A percentile compares a stretch with the other conserved stretches of the same genome.
Conservation (phyloP, 2,113 vertebrate species). For the Myrmecobius fasciatus region DNA sequence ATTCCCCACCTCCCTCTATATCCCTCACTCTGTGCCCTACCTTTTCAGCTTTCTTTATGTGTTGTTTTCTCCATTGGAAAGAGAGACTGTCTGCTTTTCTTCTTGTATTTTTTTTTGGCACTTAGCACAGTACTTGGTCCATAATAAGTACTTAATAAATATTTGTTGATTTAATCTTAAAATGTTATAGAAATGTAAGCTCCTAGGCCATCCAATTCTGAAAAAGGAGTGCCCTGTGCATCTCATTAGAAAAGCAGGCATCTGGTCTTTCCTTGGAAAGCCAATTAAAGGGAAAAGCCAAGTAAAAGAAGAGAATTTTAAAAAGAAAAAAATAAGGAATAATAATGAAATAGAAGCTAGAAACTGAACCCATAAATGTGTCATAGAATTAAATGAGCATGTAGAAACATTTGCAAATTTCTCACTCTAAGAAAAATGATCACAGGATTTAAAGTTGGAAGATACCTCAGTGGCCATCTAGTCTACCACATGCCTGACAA, state of each 20-base stretch:
- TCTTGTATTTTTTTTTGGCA: not conserved
- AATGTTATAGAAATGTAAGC: not conserved
- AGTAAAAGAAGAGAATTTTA: not conserved
- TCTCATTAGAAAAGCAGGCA: not conserved
- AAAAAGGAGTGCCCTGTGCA: not conserved
- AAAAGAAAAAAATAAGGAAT: not conserved
- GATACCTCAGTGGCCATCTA: not conserved
- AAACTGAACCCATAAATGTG: not conserved
- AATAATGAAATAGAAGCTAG: not conserved
- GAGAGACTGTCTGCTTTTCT: not conserved
- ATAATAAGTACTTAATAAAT: not conserved
- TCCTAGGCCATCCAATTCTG: not conserved
- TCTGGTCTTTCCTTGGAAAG: not conserved
- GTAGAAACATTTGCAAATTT: not conserved
- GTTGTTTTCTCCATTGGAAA: not conserved
- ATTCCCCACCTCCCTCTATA: not conserved
- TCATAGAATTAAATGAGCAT: not conserved
- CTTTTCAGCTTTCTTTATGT: not conserved
- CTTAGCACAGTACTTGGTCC: not conserved
- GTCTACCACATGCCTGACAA: not conserved
- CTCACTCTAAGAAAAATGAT: not conserved
- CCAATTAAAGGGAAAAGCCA: not conserved
- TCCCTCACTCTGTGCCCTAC: not conserved
- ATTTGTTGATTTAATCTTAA: not conserved
- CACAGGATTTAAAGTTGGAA: not conserved